Conservation (phyloP, 2,113 vertebrate species). For the Rhynchopsitta pachyrhyncha region DNA sequence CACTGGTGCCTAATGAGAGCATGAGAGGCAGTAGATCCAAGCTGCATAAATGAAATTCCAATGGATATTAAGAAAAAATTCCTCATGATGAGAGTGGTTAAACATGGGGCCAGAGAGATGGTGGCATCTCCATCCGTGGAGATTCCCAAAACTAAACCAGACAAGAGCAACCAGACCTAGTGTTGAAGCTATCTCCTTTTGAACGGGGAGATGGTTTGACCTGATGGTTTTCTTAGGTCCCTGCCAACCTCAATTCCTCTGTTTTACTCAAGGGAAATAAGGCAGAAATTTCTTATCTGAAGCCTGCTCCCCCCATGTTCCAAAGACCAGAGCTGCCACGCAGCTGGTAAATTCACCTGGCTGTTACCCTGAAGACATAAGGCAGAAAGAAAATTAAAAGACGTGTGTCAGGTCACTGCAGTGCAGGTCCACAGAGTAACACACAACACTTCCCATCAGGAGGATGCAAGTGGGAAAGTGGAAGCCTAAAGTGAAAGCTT, state of each 20-base stretch:
- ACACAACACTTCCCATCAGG: neutral
- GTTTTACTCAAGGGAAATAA: neutral
- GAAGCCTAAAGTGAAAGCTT: neutral
- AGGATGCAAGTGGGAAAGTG: neutral
- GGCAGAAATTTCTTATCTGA: neutral
- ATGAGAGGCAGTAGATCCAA: neutral
- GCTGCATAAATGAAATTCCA: neutral
- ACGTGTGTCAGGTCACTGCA: neutral
- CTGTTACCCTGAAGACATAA: neutral
- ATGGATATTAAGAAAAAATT: neutral
- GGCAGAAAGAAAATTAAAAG: neutral
- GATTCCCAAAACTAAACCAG: neutral
- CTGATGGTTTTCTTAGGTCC: neutral
- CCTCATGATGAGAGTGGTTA: neutral
- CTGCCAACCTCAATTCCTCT: neutral
- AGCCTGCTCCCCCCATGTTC: neutral
- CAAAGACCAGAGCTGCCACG: neutral
- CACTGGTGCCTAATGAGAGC: neutral
- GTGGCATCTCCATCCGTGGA: neutral
- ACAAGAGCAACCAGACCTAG: neutral
- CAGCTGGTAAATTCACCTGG: neutral
- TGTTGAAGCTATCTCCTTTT: neutral
- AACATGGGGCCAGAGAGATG: neutral
- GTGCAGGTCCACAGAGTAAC: neutral
- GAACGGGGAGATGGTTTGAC: neutral